These are phyloP conservation scores for Anas bernieri DNA, from an alignment of 2,797 vertebrate species.

Conservation along the genomic window DNA sequence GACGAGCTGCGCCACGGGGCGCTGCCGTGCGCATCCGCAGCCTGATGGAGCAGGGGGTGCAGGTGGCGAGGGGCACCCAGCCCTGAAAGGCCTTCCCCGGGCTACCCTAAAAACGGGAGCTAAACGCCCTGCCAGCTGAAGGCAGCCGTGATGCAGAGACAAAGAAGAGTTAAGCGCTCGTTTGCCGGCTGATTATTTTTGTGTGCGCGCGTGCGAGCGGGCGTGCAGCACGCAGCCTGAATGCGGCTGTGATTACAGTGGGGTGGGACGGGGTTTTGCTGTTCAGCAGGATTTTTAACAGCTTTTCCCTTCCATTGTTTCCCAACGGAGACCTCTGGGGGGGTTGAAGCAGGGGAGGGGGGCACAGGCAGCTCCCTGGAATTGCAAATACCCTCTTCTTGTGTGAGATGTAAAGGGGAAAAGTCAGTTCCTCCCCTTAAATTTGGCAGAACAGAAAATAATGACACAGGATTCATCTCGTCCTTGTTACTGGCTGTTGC, in stretches of 20 bases:
- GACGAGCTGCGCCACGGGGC: rapidly evolving
- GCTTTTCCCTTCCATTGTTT: background rate
- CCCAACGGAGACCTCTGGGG: background rate
- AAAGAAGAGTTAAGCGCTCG: background rate
- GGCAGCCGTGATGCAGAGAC: background rate
- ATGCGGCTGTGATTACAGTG: background rate
- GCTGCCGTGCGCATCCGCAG: rapidly evolving
- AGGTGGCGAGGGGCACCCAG: background rate
- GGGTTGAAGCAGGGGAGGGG: background rate
- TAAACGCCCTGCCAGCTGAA: background rate
- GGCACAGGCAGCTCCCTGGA: background rate
- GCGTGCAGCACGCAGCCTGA: background rate
- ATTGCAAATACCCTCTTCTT: background rate
- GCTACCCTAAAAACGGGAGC: background rate
- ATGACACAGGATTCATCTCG: background rate
- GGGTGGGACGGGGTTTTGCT: background rate
- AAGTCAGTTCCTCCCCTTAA: background rate
- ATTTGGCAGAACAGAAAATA: background rate
- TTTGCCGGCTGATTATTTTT: background rate
- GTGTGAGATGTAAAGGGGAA: background rate
- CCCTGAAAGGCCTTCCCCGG: background rate
- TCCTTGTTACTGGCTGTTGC: background rate
- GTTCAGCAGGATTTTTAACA: background rate
- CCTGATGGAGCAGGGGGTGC: background rate
- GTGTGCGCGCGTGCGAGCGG: background rate